phyloP scores from a whole-genome alignment of 2,888 invertebrate genomes.

The Eulithis prunata region DNA sequence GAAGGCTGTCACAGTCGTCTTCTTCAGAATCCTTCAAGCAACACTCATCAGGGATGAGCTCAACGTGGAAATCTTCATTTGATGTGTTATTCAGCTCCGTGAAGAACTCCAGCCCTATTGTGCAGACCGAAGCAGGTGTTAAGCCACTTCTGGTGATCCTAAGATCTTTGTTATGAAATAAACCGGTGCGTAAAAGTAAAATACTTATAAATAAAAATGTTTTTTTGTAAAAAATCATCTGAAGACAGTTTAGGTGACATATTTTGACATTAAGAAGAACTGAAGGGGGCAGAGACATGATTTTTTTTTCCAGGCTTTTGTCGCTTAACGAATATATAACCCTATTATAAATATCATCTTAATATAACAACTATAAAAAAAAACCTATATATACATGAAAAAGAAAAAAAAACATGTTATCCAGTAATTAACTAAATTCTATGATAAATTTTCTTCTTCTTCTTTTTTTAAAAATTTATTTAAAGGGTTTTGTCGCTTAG shows the following conservation, averaged over 20 bases:
- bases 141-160: slow-evolving; percentile 50
- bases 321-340: no score
- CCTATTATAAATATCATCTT: no score
- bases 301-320: no score
- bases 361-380: no score
- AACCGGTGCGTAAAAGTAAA: slow-evolving; percentile 29
- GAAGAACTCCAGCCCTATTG: slow-evolving; percentile 59
- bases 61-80: slow-evolving; percentile 54
- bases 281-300: no score
- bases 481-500: no score
- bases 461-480: no score
- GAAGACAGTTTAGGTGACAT: slow-evolving; percentile 44
- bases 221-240: slow-evolving; percentile 66
- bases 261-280: slow-evolving; percentile 1
- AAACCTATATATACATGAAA: no score
- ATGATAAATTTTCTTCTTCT: no score
- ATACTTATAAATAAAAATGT: slow-evolving; percentile 58
- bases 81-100: slow-evolving; percentile 62
- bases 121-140: slow-evolving; percentile 44
- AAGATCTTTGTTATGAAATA: slow-evolving; percentile 40
- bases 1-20: slow-evolving; percentile 59
- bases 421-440: no score
- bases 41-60: slow-evolving; percentile 63
- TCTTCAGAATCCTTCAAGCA: slow-evolving; percentile 54
- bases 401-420: no score